phyloP scores from a whole-genome alignment of 2,888 invertebrate species.

The Catonia carolina region DNA sequence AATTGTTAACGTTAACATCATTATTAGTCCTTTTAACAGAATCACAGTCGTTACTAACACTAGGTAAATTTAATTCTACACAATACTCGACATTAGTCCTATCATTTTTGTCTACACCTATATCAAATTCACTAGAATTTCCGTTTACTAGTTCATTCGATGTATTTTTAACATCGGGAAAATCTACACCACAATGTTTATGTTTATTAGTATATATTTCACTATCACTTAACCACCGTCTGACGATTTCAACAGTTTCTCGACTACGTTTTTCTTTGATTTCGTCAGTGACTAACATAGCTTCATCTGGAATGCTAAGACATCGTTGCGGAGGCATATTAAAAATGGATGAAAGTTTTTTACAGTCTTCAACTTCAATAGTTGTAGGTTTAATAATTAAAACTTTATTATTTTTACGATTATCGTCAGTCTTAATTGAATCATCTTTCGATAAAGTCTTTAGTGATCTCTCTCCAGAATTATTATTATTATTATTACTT shows the following conservation, averaged over 20 bases:
- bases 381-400: slow-evolving; percentile 11
- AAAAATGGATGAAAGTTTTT: neutral
- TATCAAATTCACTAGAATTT: neutral
- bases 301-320: slow-evolving; percentile 20
- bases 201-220: slow-evolving; percentile 6
- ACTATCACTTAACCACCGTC: slow-evolving; percentile 22
- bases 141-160: too few species aligned
- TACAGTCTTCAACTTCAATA: slow-evolving; percentile 12
- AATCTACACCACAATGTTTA: too few species aligned
- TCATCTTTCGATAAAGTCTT: too few species aligned
- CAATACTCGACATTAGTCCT: slow-evolving; percentile 8
- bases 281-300: neutral
- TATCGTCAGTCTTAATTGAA: too few species aligned
- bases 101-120: neutral
- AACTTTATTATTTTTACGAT: slow-evolving; percentile 12
- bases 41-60: too few species aligned
- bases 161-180: too few species aligned
- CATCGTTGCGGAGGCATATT: slow-evolving; percentile 4
- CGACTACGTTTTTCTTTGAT: slow-evolving; percentile 9
- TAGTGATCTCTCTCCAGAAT: too few species aligned
- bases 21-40: too few species aligned
- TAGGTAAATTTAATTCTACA: too few species aligned
- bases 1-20: too few species aligned
- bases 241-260: slow-evolving; percentile 11
- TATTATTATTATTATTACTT: too few species aligned